phyloP scores from a whole-genome alignment of 2,113 vertebrate species.

The Dicentrarchus labrax region DNA sequence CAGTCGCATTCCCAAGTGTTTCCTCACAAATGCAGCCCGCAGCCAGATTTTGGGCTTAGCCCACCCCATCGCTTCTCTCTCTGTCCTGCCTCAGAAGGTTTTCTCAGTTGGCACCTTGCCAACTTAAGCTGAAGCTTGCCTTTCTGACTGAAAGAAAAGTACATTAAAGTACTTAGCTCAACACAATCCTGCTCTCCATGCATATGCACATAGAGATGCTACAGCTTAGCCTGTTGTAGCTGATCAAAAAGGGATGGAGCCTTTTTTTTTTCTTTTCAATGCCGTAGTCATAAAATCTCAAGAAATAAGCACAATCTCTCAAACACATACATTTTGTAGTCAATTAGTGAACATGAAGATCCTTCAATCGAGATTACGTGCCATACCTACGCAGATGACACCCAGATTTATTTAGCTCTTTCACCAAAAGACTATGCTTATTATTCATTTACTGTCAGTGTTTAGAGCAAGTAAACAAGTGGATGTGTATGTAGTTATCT shows the following conservation, averaged over 20 bases:
- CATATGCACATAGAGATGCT: slow-evolving; percentile 34
- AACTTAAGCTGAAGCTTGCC: slow-evolving; percentile 44
- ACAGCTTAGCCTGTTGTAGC: slow-evolving; percentile 44
- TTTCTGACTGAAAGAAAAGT: slow-evolving; percentile 61
- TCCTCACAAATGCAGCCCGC: slow-evolving; percentile 59
- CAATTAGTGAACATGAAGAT: background rate
- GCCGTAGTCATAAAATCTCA: background rate
- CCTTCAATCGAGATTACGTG: background rate
- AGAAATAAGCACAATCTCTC: background rate
- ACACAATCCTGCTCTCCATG: slow-evolving; percentile 59
- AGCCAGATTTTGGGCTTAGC: slow-evolving; percentile 43
- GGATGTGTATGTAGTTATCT: background rate
- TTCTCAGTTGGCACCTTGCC: slow-evolving; percentile 56
- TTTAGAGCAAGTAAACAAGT: background rate
- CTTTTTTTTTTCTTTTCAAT: slow-evolving; percentile 9
- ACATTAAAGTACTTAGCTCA: slow-evolving; percentile 61
- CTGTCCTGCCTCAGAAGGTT: slow-evolving; percentile 31
- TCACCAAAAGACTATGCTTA: background rate
- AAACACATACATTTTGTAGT: no score
- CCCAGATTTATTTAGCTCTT: background rate
- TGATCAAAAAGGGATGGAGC: slow-evolving; percentile 25
- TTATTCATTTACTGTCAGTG: no score
- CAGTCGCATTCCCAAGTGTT: slow-evolving; percentile 41
- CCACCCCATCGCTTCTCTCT: slow-evolving; percentile 15
- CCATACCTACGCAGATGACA: background rate